Evolutionary conservation across 2,113 vertebrate genomes (phyloP).

Genomic region (Heliornis fulica): DNA sequence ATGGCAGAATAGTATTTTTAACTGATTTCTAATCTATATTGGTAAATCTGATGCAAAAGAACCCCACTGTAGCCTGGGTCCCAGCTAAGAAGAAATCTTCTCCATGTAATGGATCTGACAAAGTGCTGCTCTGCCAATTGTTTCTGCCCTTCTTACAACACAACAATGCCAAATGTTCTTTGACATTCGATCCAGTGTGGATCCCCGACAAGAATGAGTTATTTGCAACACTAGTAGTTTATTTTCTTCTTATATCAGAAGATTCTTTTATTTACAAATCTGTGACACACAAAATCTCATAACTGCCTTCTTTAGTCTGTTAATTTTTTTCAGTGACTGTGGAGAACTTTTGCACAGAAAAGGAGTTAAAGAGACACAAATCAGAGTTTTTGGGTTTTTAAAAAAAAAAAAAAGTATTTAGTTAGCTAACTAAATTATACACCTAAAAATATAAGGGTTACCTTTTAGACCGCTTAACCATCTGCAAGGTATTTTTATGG

Average conservation of each 20-base stretch:
- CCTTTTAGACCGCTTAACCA: not conserved
- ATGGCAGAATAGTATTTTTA: not conserved
- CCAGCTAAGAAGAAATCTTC: not conserved
- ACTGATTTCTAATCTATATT: not conserved
- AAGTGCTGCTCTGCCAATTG: not conserved
- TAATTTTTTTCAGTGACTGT: not conserved
- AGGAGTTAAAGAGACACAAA: not conserved
- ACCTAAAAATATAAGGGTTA: not conserved
- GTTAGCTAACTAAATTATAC: not conserved
- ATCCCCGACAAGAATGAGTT: not conserved
- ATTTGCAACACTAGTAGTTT: not conserved
- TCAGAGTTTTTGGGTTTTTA: not conserved
- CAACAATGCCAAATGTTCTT: too few relatives aligned
- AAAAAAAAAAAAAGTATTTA: not conserved
- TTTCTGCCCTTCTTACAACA: not conserved
- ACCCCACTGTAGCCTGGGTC: not conserved
- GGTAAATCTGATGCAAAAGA: not conserved
- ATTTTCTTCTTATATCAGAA: not conserved
- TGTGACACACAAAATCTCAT: not conserved
- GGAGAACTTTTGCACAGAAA: not conserved
- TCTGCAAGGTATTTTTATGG: not conserved
- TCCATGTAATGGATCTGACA: not conserved
- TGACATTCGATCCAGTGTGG: not conserved
- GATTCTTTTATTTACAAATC: not conserved
- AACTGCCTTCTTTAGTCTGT: not conserved